Evolutionary conservation across 2,113 vertebrate genomes (phyloP), one percentile per base, ranked within the genome.

Genomic region (Alouatta palliata): DNA sequence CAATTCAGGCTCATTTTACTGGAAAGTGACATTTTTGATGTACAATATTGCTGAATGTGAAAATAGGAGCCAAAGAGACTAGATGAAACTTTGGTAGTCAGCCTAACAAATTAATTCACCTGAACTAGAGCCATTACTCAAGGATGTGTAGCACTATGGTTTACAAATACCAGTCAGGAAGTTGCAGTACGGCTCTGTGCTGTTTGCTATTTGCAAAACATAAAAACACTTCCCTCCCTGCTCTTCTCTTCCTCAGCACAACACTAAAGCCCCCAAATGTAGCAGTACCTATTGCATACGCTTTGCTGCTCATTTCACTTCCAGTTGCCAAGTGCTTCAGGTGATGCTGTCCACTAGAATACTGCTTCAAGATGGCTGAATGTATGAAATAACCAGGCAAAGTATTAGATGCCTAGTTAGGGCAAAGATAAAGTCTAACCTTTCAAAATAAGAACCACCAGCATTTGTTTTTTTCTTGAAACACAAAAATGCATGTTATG

Each of bases 41-140:
- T 91, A 98, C 68, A 98, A 86, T 99, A 99, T 99, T 99, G 99
- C 99, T 99, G 98, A 98, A 97, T 23, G 97, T 97, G 98, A 98
- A 96, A 95, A 91, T 81, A 98, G 98, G 98, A 98, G 98, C 87
- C 98, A 64, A 92, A 81, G 96, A 98, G 86, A 97, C 97, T 25
- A 95, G 97, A 97, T 96, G 98, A 94, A 96, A 98, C 98, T 99
- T 98, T 98, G 98, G 98, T 98, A 98, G 97, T 97, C 98, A 98
- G 98, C 97, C 98, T 98, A 96, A 97, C 95, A 97, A 88, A 0
- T 0, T 92, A 92, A 95, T 96, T 97, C 92, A 96, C 86, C 96
- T 92, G 66, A 73, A 95, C 91, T 83, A 92, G 91, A 97, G 98
- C 84, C 96, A 97, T 91, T 85, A 47, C 88, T 86, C 1, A 1